Percentiles rank a stretch among this genome's conserved stretches.
phyloP scores from a whole-genome alignment of 2,888 invertebrate species.

The Coecobrya sp. region DNA sequence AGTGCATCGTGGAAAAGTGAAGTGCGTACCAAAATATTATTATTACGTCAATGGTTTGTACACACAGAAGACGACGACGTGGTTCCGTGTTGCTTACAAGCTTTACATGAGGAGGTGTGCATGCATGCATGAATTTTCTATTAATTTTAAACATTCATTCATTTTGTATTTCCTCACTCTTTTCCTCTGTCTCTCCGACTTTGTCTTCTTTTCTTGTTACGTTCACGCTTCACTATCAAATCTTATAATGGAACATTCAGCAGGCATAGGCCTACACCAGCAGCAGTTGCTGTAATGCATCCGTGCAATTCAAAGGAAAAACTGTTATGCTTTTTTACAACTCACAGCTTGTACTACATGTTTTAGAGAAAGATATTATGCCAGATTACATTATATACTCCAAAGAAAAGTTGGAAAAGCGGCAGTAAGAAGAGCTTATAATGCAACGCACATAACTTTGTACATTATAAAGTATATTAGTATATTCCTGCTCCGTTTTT shows the following conservation, averaged over 20 bases:
- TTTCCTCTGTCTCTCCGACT: conserved; percentile 16
- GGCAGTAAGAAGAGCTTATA: conserved; percentile 20
- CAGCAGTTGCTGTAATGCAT: conserved; percentile 20
- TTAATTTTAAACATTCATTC: conserved; percentile 80
- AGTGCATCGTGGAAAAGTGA: conserved; percentile 9
- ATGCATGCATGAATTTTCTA: conserved; percentile 81
- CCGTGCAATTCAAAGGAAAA: conserved; percentile 22
- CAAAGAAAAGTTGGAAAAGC: not conserved
- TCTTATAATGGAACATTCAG: conserved; percentile 6
- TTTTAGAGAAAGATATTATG: conserved; percentile 49
- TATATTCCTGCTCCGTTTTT: not conserved
- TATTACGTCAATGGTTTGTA: conserved; percentile 43
- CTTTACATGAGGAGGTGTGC: conserved; percentile 61
- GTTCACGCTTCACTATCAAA: conserved; percentile 54
- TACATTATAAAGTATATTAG: conserved; percentile 24
- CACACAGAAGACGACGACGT: not conserved
- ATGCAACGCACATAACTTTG: not conserved
- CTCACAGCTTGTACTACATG: conserved; percentile 67
- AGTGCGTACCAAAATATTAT: conserved; percentile 22
- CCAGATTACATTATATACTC: conserved; percentile 59
- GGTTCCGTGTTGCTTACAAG: conserved; percentile 5
- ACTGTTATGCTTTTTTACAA: conserved; percentile 53
- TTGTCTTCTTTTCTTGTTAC: conserved; percentile 40
- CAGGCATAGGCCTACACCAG: no score
- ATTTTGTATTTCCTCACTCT: conserved; percentile 47